A percentile compares a stretch with the other conserved stretches of the same genome.
These are phyloP conservation scores for Sesamia inferens DNA, from an alignment of 2,888 invertebrate genomes.

Conservation along the genomic window DNA sequence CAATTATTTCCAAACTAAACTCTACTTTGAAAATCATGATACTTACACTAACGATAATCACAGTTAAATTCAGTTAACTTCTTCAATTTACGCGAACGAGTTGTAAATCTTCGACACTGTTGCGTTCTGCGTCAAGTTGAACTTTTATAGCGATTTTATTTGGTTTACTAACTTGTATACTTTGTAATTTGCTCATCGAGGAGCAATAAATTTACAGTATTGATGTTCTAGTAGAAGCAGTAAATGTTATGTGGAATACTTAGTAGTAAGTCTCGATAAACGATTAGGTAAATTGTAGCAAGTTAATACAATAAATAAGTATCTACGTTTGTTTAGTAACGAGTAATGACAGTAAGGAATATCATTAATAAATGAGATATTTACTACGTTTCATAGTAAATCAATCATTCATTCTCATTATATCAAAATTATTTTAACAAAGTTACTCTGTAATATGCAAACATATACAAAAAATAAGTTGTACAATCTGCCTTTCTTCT, in stretches of 20 bases:
- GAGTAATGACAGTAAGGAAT: not conserved
- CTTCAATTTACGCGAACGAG: conserved; percentile 8
- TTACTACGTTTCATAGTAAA: not conserved
- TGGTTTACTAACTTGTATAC: conserved; percentile 29
- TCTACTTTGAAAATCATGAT: not conserved
- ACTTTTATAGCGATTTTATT: conserved; percentile 19
- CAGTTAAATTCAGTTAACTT: conserved; percentile 10
- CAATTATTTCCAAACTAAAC: not conserved
- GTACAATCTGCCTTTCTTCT: not conserved
- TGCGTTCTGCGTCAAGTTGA: conserved; percentile 21
- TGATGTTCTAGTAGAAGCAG: not conserved
- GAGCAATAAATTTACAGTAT: conserved; percentile 7
- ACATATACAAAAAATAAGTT: too few relatives aligned
- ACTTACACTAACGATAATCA: conserved; percentile 13
- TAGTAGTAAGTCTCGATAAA: conserved; percentile 2
- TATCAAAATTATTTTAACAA: too few relatives aligned
- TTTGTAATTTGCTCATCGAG: conserved; percentile 31
- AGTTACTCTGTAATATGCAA: not conserved
- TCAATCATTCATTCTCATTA: not conserved
- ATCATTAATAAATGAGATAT: too few relatives aligned
- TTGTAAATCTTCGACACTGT: conserved; percentile 24
- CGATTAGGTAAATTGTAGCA: conserved; percentile 3
- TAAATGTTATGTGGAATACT: conserved; percentile 20
- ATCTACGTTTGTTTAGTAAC: not conserved
- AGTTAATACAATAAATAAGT: not conserved